These are phyloP conservation scores for Amiota mariae DNA, from an alignment of 2,888 invertebrate genomes.

Conservation along the genomic window DNA sequence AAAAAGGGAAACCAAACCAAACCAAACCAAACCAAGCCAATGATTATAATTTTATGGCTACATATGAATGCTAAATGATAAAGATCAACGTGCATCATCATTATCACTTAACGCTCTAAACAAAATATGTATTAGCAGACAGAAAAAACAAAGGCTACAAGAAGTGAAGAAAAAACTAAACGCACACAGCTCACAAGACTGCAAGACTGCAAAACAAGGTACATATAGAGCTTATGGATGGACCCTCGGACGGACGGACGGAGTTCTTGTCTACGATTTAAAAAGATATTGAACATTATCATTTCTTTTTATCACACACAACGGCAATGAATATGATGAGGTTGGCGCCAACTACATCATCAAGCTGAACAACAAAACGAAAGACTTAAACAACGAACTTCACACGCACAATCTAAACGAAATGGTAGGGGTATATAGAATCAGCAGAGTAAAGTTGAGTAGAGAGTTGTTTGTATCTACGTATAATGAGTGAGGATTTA, in stretches of 20 bases:
- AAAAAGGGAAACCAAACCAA: neutral
- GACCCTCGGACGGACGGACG: neutral
- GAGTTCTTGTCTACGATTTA: neutral
- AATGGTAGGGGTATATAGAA: neutral
- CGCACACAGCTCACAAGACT: constrained; percentile 54
- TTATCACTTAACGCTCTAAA: constrained; percentile 66
- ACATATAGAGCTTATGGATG: neutral
- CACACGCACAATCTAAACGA: constrained; percentile 42
- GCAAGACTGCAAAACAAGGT: constrained; percentile 48
- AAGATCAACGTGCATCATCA: constrained; percentile 63
- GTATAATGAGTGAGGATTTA: constrained; percentile 27
- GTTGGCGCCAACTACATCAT: constrained; percentile 62
- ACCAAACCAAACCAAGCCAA: neutral
- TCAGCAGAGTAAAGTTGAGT: constrained; percentile 36
- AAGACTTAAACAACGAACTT: constrained; percentile 47
- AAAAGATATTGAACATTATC: constrained; percentile 48
- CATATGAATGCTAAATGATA: constrained; percentile 43
- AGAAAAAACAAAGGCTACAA: constrained; percentile 38
- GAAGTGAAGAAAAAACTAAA: constrained; percentile 43
- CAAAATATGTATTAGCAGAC: constrained; percentile 60
- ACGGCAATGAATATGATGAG: constrained; percentile 49
- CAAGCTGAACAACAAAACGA: constrained; percentile 45
- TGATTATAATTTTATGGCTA: neutral
- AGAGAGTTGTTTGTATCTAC: constrained; percentile 38
- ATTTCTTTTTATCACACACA: constrained; percentile 59